Percentiles rank a stretch among this genome's conserved stretches.
These are phyloP conservation scores for Ceyx margarethae DNA, from an alignment of 2,113 vertebrate genomes.

Conservation along the genomic window DNA sequence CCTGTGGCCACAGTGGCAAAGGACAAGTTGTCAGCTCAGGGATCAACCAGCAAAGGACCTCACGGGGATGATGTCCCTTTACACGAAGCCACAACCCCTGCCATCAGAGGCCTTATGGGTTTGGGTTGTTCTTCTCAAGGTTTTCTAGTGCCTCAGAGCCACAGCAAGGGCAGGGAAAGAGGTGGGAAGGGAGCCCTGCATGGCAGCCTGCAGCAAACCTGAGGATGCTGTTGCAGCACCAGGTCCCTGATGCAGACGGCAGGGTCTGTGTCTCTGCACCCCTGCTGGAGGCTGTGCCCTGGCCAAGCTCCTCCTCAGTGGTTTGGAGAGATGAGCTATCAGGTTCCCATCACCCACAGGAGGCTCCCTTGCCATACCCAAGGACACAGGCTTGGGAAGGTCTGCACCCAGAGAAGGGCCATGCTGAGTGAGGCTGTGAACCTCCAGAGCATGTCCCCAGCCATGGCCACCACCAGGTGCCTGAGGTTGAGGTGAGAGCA, in stretches of 20 bases:
- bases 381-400: not conserved
- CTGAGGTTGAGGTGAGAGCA: fast-evolving
- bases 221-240: not conserved
- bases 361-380: not conserved
- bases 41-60: not conserved
- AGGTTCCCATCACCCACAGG: not conserved
- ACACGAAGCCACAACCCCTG: not conserved
- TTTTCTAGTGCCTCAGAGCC: not conserved
- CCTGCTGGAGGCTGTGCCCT: not conserved
- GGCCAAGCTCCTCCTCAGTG: not conserved
- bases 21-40: not conserved
- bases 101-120: not conserved
- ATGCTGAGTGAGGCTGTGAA: not conserved
- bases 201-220: not conserved
- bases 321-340: not conserved
- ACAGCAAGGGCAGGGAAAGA: not conserved
- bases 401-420: not conserved
- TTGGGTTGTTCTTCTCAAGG: not conserved
- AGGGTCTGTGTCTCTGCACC: no score
- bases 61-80: not conserved
- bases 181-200: not conserved
- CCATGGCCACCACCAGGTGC: not conserved
- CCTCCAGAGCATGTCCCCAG: not conserved
- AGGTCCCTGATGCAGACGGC: not conserved
- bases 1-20: not conserved